Base-by-base conservation (phyloP, 1,140 invertebrate species). In the Chionoecetes opilio region DNA sequence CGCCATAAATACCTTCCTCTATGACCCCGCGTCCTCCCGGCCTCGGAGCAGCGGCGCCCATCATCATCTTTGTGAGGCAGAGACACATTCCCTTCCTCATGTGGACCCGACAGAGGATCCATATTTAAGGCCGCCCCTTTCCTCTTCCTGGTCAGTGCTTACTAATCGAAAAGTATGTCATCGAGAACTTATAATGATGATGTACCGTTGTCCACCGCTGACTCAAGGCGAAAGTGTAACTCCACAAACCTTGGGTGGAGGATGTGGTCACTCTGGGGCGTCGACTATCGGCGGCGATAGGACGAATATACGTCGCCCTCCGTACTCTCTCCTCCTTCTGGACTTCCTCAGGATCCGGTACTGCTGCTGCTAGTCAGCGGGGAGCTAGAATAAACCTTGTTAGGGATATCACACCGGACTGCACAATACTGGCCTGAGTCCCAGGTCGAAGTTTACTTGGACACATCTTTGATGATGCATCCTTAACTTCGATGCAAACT, bases 101-200 rank as follows among this genome's bases (percentile, higher is more conserved):
- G 46, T 91, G 84, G 63, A 85, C 75, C 38, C 17, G 37, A 32
- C 34, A 84, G 91, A 32, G 91, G 91, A 35, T 82, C n/a, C 26
- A 63, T 88, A 63, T 82, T 41, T 93, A 82, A 89, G 84, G 63
- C 85, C 46, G 32, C 31, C 29, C 90, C 32, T 53, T 87, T 38
- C 38, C 75, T 92, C 93, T 94, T 94, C 93, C 93, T 94, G 93
- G 93, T 94, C 93, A 82, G 87, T 94, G 93, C 93, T 94, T 94
- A 94, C 93, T 94, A 94, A 90, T 94, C 93, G 87, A 94, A 94
- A 94, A 94, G 93, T 31, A 85, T 82, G 93, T 94, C 90, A 94
- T 94, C 87, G 63, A 63, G 53, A 29, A 46, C 88, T 94, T 35
- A 90, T 94, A 94, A 94, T 41, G 82, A 87, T 90, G 93, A 94